Percentiles rank a stretch among this genome's conserved stretches.
phyloP scores from a whole-genome alignment of 92 coral and sea anemone species.

The Chrysogorgia sp. region DNA sequence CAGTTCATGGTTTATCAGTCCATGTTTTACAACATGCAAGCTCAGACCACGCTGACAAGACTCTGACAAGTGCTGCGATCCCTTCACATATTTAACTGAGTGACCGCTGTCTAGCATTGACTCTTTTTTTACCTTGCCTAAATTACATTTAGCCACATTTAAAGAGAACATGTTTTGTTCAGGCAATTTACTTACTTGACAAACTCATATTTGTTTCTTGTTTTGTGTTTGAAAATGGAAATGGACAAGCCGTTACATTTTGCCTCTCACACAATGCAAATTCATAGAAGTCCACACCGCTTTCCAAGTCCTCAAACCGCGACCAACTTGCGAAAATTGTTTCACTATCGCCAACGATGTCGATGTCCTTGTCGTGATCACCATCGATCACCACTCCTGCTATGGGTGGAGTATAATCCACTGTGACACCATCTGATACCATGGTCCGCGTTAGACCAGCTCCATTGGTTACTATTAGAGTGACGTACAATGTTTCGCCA shows the following conservation, averaged over 20 bases:
- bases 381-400: constrained; percentile 76
- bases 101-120: too few relatives aligned
- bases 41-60: too few relatives aligned
- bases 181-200: constrained; percentile 50
- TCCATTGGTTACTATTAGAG: constrained; percentile 82
- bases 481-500: constrained; percentile 74
- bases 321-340: constrained; percentile 61
- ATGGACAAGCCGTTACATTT: constrained; percentile 37
- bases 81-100: too few relatives aligned
- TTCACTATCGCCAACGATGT: constrained; percentile 59
- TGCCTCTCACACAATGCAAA: constrained; percentile 74
- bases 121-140: too few relatives aligned
- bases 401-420: constrained; percentile 80
- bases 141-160: constrained; percentile 28
- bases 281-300: constrained; percentile 64
- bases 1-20: too few relatives aligned
- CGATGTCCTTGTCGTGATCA: constrained; percentile 42
- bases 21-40: too few relatives aligned
- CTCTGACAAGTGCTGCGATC: too few relatives aligned
- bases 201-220: constrained; percentile 52
- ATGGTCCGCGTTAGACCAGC: constrained; percentile 73
- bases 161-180: constrained; percentile 1
- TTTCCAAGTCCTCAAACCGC: constrained; percentile 69
- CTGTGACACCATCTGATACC: constrained; percentile 83
- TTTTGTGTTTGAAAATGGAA: constrained; percentile 63